phyloP scores from a whole-genome alignment of 1,140 invertebrate genomes.

The Oreohelix idahoensis region DNA sequence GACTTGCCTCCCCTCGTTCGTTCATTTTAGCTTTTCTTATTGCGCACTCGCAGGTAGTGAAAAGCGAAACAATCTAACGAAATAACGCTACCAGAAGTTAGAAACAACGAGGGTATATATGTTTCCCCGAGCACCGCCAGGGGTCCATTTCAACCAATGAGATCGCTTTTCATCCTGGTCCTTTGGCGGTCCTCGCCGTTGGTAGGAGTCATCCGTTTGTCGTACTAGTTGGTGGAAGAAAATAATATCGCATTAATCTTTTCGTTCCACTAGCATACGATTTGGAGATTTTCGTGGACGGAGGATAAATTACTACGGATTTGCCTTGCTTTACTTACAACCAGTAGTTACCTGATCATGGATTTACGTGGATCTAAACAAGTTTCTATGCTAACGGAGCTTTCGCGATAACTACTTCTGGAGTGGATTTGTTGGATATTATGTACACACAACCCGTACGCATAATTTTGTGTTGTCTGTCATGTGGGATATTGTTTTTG shows the following conservation, averaged over 20 bases:
- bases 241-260: conserved; percentile 7
- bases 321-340: not conserved
- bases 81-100: conserved; percentile 12
- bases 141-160: conserved; percentile 30
- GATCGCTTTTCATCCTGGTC: conserved; percentile 26
- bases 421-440: not conserved
- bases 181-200: conserved; percentile 25
- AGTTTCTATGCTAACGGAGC: not conserved
- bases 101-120: not conserved
- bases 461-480: not conserved
- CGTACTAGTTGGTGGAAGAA: not conserved
- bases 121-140: conserved; percentile 14
- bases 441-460: not conserved
- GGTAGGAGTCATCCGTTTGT: conserved; percentile 16
- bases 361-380: not conserved
- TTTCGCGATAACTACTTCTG: not conserved
- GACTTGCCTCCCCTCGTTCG: not conserved
- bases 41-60: conserved; percentile 3
- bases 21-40: not conserved
- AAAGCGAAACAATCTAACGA: not conserved
- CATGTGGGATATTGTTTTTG: not conserved
- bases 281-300: not conserved
- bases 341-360: not conserved
- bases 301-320: not conserved
- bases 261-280: not conserved